phyloP scores from a whole-genome alignment of 2,888 invertebrate genomes.

The Exephanes ischioxanthus region DNA sequence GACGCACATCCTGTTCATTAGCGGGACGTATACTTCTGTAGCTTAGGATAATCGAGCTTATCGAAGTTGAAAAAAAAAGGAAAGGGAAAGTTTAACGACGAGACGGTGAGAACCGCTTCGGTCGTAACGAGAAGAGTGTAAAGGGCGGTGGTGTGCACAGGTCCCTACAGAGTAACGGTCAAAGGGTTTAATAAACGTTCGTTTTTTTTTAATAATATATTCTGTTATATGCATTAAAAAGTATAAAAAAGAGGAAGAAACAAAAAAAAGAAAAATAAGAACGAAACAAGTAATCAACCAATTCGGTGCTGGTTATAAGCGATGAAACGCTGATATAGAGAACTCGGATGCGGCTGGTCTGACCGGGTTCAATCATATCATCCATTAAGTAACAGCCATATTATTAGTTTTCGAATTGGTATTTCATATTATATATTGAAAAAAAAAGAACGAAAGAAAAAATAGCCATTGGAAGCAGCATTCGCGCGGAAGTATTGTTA shows the following conservation, averaged over 20 bases:
- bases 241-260: neutral
- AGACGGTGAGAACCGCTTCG: neutral
- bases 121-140: neutral
- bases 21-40: slow-evolving; percentile 45
- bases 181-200: slow-evolving; percentile 66
- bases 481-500: slow-evolving; percentile 66
- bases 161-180: slow-evolving; percentile 52
- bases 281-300: slow-evolving; percentile 39
- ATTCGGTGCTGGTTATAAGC: slow-evolving; percentile 62
- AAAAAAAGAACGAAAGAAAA: slow-evolving; percentile 27
- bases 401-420: slow-evolving; percentile 64
- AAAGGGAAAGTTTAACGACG: neutral
- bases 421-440: slow-evolving; percentile 60
- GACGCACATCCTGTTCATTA: slow-evolving; percentile 45
- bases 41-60: slow-evolving; percentile 37
- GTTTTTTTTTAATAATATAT: slow-evolving; percentile 68
- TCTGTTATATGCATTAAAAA: slow-evolving; percentile 65
- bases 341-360: slow-evolving; percentile 71
- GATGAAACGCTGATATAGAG: slow-evolving; percentile 64
- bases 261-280: slow-evolving; percentile 28
- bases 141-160: slow-evolving; percentile 13
- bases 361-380: slow-evolving; percentile 70
- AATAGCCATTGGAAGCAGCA: slow-evolving; percentile 54
- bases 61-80: neutral
- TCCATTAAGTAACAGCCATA: slow-evolving; percentile 65